Conservation (phyloP, 2,113 vertebrate species). For the Centropus unirufus region DNA sequence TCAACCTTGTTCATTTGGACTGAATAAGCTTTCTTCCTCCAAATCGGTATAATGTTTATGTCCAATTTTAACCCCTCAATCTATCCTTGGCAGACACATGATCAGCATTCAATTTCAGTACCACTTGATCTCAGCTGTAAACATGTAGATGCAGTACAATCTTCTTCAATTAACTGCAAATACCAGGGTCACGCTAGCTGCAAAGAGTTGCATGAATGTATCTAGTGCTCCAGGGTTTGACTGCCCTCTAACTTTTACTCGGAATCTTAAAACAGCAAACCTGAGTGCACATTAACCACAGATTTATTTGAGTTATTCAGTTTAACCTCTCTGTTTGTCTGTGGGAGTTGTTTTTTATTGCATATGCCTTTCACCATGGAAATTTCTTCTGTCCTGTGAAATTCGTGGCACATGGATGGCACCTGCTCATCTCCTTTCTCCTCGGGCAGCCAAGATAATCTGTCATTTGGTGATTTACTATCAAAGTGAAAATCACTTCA, state of each 20-base stretch:
- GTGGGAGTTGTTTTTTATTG: neutral
- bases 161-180: conserved; percentile 30
- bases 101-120: neutral
- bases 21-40: neutral
- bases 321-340: neutral
- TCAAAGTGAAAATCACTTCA: conserved; percentile 16
- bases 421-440: conserved; percentile 13
- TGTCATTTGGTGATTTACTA: neutral
- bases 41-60: neutral
- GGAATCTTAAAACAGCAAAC: neutral
- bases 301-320: neutral
- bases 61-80: neutral
- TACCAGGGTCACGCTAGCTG: neutral
- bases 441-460: conserved; percentile 10
- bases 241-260: neutral
- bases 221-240: neutral
- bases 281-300: neutral
- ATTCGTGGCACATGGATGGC: neutral
- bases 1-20: neutral
- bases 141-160: neutral
- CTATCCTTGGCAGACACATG: neutral
- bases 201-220: neutral
- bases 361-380: neutral
- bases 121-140: neutral
- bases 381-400: neutral